Evolutionary conservation across 23 tunicate species (phyloP).

Genomic region (Ciona savignyi): DNA sequence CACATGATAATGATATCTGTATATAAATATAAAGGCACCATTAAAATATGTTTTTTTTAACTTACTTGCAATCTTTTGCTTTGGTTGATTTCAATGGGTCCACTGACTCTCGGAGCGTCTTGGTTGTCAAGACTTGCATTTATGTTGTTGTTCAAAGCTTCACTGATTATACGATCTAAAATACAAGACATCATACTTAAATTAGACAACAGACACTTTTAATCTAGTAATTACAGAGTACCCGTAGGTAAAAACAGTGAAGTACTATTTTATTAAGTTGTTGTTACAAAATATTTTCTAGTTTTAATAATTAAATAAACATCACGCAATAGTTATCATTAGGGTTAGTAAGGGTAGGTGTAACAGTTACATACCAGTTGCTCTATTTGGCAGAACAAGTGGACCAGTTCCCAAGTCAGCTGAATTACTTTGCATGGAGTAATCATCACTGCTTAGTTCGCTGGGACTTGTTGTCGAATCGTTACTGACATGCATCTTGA

Average conservation of each 20-base stretch:
- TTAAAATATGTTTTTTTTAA: no score
- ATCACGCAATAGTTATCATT: no score
- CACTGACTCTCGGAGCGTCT: slow-evolving; percentile 33
- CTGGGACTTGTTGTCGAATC: slow-evolving; percentile 27
- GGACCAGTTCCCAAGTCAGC: slow-evolving; percentile 3
- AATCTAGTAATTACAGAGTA: no score
- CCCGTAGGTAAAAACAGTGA: no score
- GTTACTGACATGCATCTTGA: slow-evolving; percentile 36
- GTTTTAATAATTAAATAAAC: no score
- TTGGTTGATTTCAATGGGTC: slow-evolving; percentile 77
- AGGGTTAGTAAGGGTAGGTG: no score
- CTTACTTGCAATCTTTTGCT: slow-evolving; percentile 51
- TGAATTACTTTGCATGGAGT: slow-evolving; percentile 10
- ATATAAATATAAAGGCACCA: neutral
- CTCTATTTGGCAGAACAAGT: neutral
- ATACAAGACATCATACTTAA: no score
- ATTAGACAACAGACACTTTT: no score
- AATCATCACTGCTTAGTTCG: slow-evolving; percentile 22
- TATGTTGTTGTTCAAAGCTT: slow-evolving; percentile 12
- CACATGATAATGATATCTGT: no score
- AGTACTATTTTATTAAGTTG: no score
- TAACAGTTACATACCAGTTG: slow-evolving; percentile 7
- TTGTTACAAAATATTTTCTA: no score
- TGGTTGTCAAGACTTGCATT: slow-evolving; percentile 13
- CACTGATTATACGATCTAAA: slow-evolving; percentile 1